Base-by-base conservation (phyloP, 1,140 invertebrate species). In the Tribolium castaneum region DNA sequence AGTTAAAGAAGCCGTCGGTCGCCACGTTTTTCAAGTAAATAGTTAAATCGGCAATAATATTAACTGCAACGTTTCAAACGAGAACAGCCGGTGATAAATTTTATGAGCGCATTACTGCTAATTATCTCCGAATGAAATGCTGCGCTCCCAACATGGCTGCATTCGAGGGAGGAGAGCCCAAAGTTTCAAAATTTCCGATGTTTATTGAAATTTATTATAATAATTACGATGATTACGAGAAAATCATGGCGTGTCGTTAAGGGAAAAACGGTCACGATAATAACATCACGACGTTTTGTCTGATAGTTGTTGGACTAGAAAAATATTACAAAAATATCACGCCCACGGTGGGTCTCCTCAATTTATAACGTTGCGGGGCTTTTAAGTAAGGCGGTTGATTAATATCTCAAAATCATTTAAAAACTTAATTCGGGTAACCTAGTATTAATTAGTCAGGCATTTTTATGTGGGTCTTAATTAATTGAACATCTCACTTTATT, bases 291-390 rank as follows among this genome's bases (percentile, higher is more conserved):
- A 66, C 30, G 59, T n/a, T 66, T 66, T 66, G 59, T 66, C 9
- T 66, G 30, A 66, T 66, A 14, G 59, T 35, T 35, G 59, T 66
- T 66, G 59, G 59, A 35, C 59, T 66, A 66, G 25, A 66, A 66
- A 66, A 66, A 66, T 66, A 66, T 66, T 66, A 66, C 59, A 66
- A 66, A 66, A 66, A 66, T 66, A 66, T 66, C 59, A 66, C 59
- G 59, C 59, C 59, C 30, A 66, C 59, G 59, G 12, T 35, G 25
- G 30, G 10, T 39, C 19, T 59, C 30, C 30, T 66, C n/a, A 66
- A 66, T 66, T 66, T 66, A 66, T 66, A 66, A 66, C 59, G n/a
- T 66, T 35, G 59, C 59, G 59, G 59, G 30, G 59, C 59, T 66
- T 59, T 66, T 66, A 66, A 13, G 45, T 35, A 66, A 66, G 59